A percentile compares a stretch with the other conserved stretches of the same genome.
Conservation (phyloP, 2,113 vertebrate genomes). For the Oreochromis aureus region DNA sequence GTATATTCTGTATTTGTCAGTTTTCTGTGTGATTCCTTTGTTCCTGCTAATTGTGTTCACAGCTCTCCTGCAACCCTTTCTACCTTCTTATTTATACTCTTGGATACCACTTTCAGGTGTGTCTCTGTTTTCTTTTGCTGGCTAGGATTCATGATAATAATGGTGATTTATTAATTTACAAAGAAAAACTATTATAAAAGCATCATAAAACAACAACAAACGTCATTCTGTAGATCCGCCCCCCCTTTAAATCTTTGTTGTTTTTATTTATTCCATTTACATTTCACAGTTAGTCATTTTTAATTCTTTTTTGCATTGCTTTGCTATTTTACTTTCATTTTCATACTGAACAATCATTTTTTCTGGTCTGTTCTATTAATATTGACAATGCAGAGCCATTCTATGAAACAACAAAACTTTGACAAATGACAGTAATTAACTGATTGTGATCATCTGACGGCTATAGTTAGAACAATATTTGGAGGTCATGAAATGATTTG, state of each 20-base stretch:
- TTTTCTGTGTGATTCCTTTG: not conserved
- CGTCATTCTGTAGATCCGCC: not conserved
- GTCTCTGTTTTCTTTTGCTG: not conserved
- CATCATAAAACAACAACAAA: not conserved
- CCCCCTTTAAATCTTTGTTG: not conserved
- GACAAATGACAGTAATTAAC: constrained; percentile 34
- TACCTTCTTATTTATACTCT: not conserved
- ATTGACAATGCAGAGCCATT: not conserved
- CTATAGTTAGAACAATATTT: constrained; percentile 22
- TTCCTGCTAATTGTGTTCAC: not conserved
- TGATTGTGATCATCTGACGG: constrained; percentile 1
- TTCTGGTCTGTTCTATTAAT: not conserved
- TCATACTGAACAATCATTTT: not conserved
- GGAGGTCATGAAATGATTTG: constrained; percentile 6
- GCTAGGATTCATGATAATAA: not conserved
- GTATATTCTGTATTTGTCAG: not conserved
- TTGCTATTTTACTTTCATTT: not conserved
- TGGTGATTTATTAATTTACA: not conserved
- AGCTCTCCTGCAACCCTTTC: not conserved
- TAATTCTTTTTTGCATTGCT: not conserved
- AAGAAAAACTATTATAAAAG: not conserved
- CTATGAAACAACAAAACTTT: not conserved
- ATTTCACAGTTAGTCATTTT: not conserved
- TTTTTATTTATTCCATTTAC: not conserved
- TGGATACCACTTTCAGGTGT: not conserved